Base-by-base conservation (phyloP, 2,113 vertebrate genomes). In the Oncorhynchus gorbuscha region DNA sequence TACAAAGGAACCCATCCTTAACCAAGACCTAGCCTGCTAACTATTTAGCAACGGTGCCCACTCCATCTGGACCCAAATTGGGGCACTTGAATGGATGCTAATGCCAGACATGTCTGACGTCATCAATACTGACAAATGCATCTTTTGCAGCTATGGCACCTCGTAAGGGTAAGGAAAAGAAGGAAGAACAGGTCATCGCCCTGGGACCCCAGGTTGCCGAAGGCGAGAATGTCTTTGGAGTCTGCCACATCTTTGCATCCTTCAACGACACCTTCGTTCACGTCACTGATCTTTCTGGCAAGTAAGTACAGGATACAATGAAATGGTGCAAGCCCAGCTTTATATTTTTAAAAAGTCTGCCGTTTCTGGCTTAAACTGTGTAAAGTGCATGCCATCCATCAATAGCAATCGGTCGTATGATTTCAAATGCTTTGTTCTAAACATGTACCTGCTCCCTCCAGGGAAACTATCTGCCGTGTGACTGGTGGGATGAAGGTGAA, bases 161-260 rank as follows among this genome's bases (percentile, higher is more conserved):
- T 88, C 97, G 98, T 69, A 99, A 99, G 94, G 98, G 97, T 74
- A 99, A 99, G 85, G 98, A 99, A 87, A 99, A 99, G 96, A 99
- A 99, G 94, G 98, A 99, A 85, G 98, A 99, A 72, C 98, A 99
- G 93, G 97, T 99, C 59, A 99, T 99, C 93, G 99, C 97, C 79
- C 83, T 99, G 51, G 98, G 98, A 26, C 97, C 98, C 28, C 98
- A 99, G 88, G 98, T 99, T 68, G 97, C 98, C 1, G 98, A 99
- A 87, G 97, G 98, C 74, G 98, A 99, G 64, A 99, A 99, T 0
- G 98, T 99, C 0, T 99, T 99, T 3, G 98, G 98, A 0, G 97
- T 98, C 22, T 99, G 97, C 83, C 98, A 99, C 86, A 99, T 99
- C 86, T 99, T 99, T 62, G 98, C 98, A 64, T 99, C 98, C 86